Evolutionary conservation across 2,797 vertebrate genomes (phyloP).

Genomic region (Australoheros facetus): DNA sequence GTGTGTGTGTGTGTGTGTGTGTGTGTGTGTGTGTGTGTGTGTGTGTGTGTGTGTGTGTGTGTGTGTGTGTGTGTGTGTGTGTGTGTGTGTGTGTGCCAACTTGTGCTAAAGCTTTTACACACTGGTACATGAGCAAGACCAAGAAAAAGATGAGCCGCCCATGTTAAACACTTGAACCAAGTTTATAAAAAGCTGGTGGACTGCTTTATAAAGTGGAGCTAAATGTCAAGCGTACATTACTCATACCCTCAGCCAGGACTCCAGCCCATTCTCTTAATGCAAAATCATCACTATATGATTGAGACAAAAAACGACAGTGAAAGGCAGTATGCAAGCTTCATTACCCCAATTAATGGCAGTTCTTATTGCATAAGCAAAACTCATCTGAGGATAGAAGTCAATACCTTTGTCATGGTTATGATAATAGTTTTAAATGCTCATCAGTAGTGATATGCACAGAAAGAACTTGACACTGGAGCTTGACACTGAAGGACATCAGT

Average conservation of each 20-base stretch:
- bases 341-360: slow-evolving; percentile 77
- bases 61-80: neutral
- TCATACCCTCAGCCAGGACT: slow-evolving; percentile 51
- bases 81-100: neutral
- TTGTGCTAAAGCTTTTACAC: slow-evolving; percentile 9
- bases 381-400: slow-evolving; percentile 71
- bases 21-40: neutral
- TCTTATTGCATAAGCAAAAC: slow-evolving; percentile 79
- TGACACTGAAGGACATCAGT: slow-evolving; percentile 75
- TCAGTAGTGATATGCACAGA: slow-evolving; percentile 56
- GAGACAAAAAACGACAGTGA: slow-evolving; percentile 69
- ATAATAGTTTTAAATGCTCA: slow-evolving; percentile 71
- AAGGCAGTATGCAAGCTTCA: slow-evolving; percentile 72
- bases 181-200: neutral
- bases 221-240: slow-evolving; percentile 47
- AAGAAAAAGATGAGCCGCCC: neutral
- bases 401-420: slow-evolving; percentile 75
- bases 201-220: slow-evolving; percentile 25
- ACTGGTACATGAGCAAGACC: neutral
- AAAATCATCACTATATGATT: slow-evolving; percentile 73
- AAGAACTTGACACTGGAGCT: slow-evolving; percentile 56
- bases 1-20: too few species aligned
- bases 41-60: too few species aligned
- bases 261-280: slow-evolving; percentile 61
- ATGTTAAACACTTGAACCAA: slow-evolving; percentile 2